A percentile compares a stretch with the other conserved stretches of the same genome.
phyloP scores from a whole-genome alignment of 2,797 vertebrate genomes.

The Notolabrus celidotus region DNA sequence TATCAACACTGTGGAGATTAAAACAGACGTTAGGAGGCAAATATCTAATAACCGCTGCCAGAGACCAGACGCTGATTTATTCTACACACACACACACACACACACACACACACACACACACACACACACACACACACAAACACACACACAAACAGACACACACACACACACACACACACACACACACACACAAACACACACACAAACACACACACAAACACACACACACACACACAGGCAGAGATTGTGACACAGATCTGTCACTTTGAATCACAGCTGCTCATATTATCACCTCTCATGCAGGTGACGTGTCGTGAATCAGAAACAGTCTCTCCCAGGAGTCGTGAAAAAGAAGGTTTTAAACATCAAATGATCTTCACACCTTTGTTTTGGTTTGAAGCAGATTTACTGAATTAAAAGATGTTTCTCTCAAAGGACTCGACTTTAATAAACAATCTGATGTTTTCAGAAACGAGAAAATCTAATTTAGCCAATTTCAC shows the following conservation, averaged over 20 bases:
- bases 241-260: too few relatives aligned
- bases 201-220: too few relatives aligned
- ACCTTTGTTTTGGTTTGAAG: neutral
- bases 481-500: neutral
- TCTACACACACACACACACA: neutral
- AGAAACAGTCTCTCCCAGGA: too few relatives aligned
- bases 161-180: too few relatives aligned
- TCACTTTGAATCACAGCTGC: too few relatives aligned
- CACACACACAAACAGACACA: neutral
- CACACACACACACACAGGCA: too few relatives aligned
- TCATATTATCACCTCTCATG: too few relatives aligned
- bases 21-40: slow-evolving; percentile 5
- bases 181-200: neutral
- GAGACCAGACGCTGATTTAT: slow-evolving; percentile 9
- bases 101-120: too few relatives aligned
- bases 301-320: too few relatives aligned
- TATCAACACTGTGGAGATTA: neutral
- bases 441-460: neutral
- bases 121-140: too few relatives aligned
- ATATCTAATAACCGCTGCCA: slow-evolving; percentile 7
- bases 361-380: too few relatives aligned
- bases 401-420: neutral
- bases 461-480: neutral
- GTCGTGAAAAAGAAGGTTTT: too few relatives aligned
- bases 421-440: neutral